Evolutionary conservation across 2,113 vertebrate genomes (phyloP).

Genomic region (Gorsachius goisagi): DNA sequence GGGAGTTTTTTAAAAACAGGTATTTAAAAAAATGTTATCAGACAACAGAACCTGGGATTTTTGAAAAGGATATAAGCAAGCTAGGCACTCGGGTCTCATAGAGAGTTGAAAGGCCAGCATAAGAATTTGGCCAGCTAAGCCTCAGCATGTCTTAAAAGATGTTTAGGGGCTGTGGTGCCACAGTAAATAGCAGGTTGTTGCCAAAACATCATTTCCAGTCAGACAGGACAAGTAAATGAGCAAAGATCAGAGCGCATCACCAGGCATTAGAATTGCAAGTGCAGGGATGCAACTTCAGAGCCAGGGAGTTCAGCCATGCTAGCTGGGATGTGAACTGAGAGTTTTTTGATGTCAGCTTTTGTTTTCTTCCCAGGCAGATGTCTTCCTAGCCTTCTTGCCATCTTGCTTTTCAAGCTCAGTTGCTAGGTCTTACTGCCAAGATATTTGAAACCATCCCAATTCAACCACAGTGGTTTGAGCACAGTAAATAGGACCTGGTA

Average conservation of each 20-base stretch:
- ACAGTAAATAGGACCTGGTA: background rate
- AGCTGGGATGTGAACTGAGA: background rate
- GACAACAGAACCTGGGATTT: background rate
- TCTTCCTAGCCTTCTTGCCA: background rate
- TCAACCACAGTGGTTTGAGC: background rate
- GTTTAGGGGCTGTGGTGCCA: background rate
- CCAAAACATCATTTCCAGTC: constrained; percentile 42
- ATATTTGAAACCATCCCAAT: background rate
- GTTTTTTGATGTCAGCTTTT: constrained; percentile 22
- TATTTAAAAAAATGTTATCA: background rate
- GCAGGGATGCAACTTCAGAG: constrained; percentile 13
- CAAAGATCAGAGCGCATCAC: constrained; percentile 11
- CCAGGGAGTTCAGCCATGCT: background rate
- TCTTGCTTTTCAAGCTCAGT: background rate
- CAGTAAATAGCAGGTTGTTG: constrained; percentile 50
- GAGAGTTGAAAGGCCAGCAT: background rate
- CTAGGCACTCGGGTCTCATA: background rate
- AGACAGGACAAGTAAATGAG: constrained; percentile 25
- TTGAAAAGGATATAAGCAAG: background rate
- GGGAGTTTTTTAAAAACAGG: background rate
- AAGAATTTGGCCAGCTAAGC: constrained; percentile 8
- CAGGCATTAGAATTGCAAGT: background rate
- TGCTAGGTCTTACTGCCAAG: background rate
- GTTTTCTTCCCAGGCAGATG: constrained; percentile 1
- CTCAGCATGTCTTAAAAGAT: background rate